Evolutionary conservation across 2,797 vertebrate species (phyloP), one percentile per base, ranked within the genome.

Genomic region (Craterocephalus amniculus): DNA sequence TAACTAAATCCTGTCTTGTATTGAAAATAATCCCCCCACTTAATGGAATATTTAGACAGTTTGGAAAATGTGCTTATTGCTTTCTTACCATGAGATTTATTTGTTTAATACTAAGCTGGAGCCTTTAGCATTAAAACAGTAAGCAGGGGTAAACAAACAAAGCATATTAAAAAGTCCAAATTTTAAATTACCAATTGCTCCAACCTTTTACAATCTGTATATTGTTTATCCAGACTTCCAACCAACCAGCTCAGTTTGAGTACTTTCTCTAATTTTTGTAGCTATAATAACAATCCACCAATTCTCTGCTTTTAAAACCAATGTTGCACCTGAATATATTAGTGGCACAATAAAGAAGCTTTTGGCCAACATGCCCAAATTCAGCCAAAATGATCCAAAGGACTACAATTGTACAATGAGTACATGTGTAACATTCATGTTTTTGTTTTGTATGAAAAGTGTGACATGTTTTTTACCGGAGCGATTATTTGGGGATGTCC

Each of bases 401-500:
- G 11, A 52, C 11, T 26, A 40, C 38, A 26, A 14, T 49, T 11
- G 24, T 12, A 24, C 22, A 4, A 51, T 11, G 24, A 48, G 70
- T 1, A 6, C 29, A 43, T 2, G 34, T 5, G 36, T 43, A 40
- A 62, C 32, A 24, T 60, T 20, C 20, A 45, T 45, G 18, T 48
- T 48, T 49, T 49, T 22, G n/a, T 24, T 24, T 24, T 24, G 48
- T 12, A 49, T 56, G 24, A 20, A 16, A 27, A 74, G 5, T 11
- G 32, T 12, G 7, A n/a, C n/a, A n/a, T 4, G 58, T 70, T 78
- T 12, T 88, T 96, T 93, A 99, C 98, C 97, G 87, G 98, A 99
- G 91, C 98, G 97, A 89, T 99, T 98, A 94, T 99, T 99, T 35
- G 98, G 97, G 78, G 97, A 99, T 69, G 96, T 98, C 81, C 97